These are phyloP conservation scores for Oxyscelio sp. DNA, from an alignment of 2,888 invertebrate genomes.

Conservation along the genomic window DNA sequence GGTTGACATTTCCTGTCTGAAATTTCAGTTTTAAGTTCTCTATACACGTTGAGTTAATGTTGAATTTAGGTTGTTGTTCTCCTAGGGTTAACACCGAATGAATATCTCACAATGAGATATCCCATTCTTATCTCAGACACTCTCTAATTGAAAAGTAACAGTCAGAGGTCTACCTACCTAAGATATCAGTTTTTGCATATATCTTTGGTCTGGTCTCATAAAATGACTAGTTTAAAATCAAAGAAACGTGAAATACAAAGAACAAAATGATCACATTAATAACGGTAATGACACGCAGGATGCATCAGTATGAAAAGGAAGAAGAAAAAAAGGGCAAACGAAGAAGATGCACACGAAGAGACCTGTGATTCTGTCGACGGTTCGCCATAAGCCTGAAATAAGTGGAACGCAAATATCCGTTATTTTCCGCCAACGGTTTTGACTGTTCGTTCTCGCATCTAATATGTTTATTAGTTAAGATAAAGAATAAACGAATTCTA, in stretches of 20 bases:
- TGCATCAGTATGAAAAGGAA: constrained; percentile 34
- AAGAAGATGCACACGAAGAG: constrained; percentile 20
- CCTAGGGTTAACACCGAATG: too few relatives aligned
- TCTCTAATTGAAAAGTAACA: too few relatives aligned
- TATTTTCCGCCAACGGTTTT: constrained; percentile 34
- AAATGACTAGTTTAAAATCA: constrained; percentile 11
- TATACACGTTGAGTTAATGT: too few relatives aligned
- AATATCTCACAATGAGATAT: too few relatives aligned
- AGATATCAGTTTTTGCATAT: too few relatives aligned
- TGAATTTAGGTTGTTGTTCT: too few relatives aligned
- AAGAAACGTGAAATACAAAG: constrained; percentile 15
- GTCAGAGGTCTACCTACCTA: too few relatives aligned
- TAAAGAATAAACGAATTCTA: too few relatives aligned
- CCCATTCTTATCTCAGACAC: too few relatives aligned
- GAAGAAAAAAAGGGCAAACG: constrained; percentile 12
- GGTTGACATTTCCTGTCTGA: too few relatives aligned
- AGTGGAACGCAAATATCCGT: constrained; percentile 60
- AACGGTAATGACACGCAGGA: constrained; percentile 66
- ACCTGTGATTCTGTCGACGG: constrained; percentile 40
- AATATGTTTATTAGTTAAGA: too few relatives aligned
- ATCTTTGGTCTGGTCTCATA: constrained; percentile 9
- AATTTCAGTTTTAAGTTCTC: too few relatives aligned
- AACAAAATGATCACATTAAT: constrained; percentile 34
- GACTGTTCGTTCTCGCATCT: neutral
- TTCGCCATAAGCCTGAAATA: constrained; percentile 43